Percentiles rank a stretch among this genome's conserved stretches.
Evolutionary conservation across 2,797 vertebrate genomes (phyloP).

Genomic region (Centropyge bicolor): DNA sequence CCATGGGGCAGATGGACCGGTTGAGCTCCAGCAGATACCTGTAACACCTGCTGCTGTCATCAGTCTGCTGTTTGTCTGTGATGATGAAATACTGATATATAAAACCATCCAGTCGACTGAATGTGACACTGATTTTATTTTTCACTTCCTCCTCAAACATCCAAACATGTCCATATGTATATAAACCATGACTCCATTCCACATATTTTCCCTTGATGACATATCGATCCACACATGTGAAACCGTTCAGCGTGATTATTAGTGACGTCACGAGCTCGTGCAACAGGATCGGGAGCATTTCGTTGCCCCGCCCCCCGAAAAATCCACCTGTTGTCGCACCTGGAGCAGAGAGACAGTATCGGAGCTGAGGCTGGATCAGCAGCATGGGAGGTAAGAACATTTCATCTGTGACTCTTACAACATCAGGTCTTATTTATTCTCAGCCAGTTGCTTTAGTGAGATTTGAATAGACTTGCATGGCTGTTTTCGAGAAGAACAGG

Average conservation of each 20-base stretch:
- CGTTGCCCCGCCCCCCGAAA: conserved; percentile 56
- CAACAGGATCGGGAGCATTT: conserved; percentile 68
- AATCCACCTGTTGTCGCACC: conserved; percentile 67
- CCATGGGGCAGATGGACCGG: conserved; percentile 45
- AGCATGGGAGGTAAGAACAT: conserved; percentile 74
- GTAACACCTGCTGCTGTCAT: background rate
- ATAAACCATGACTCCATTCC: background rate
- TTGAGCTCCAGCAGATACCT: conserved; percentile 29
- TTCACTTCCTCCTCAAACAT: no score
- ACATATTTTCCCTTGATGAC: conserved; percentile 31
- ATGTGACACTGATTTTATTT: background rate
- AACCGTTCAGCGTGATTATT: conserved; percentile 35
- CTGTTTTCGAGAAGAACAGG: background rate
- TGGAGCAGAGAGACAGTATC: conserved; percentile 25
- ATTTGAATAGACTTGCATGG: background rate
- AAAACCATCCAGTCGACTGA: background rate
- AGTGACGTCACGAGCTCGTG: conserved; percentile 50
- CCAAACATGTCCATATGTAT: no score
- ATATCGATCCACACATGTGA: conserved; percentile 26
- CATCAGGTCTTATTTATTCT: no score
- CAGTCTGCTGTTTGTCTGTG: background rate
- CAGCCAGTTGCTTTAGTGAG: background rate
- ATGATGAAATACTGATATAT: background rate
- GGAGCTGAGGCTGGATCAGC: conserved; percentile 14
- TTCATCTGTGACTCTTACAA: background rate